Base-by-base conservation (phyloP, 1,140 invertebrate species). In the Globodera rostochiensis region DNA sequence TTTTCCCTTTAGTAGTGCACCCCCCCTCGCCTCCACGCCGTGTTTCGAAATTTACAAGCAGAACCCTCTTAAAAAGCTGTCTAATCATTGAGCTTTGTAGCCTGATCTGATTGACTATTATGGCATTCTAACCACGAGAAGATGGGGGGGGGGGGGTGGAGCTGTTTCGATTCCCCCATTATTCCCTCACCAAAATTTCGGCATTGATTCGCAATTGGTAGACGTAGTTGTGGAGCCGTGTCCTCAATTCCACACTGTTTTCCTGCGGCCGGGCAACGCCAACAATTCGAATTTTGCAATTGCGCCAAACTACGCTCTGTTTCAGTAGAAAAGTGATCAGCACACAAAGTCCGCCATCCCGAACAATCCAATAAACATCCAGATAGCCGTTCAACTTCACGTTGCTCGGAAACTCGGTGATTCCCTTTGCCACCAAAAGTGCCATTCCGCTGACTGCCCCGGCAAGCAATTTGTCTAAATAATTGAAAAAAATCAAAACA, bases 191-290 rank as follows among this genome's bases (percentile, higher is more conserved):
- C 84, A 87, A 78, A 71, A 89, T 87, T 91, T 98, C 96, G 21
- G 97, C 97, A 85, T 97, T 95, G 88, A 99, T 97, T 86, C 98
- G 93, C 25, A 99, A 92, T 90, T 98, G 95, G 90, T 99, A 99
- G 64, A 99, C 92, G 92, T 98, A 98, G 90, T 94, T 96, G 90
- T 97, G 95, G 50, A 99, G 91, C 91, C 98, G 96, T 90, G 97
- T 97, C 91, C 98, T 98, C 95, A 99, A 98, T 91, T 98, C 96
- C 87, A 98, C 97, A n/a, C 95, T 98, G 91, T 99, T 99, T 89
- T 99, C 97, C 90, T 97, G 95, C 92, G 97, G 94, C 91, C 98
- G 96, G 66, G 98, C 98, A 4, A 99, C 96, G n/a, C 97, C 98
- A 91, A 99, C 99, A 87, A 99, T 97, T 80, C 97, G 93, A 91